Base-by-base conservation (phyloP, 2,797 vertebrate genomes). In the Acanthornis magna region DNA sequence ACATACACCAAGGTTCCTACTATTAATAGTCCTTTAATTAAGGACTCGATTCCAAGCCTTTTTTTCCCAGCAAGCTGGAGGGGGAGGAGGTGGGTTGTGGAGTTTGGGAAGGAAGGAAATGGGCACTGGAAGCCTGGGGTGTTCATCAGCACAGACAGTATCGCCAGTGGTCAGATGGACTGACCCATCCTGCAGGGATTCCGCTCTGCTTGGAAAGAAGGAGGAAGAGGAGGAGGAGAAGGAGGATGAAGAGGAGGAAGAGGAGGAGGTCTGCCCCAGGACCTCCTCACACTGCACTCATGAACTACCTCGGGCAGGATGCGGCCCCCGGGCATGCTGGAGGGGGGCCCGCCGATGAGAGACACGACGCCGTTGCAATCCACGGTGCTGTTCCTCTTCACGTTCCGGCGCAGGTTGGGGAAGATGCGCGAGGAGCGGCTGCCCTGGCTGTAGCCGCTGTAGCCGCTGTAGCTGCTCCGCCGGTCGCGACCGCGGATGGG, bases 341-440 rank as follows among this genome's bases (percentile, higher is more conserved):
- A 96, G 29, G 98, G 99, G 0, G 99, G 99, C 66, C 99, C 99
- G 0, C 98, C 98, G 92, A 99, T 99, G 96, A 99, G 98, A 4
- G 99, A 99, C 97, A 99, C 99, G 95, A 99, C 99, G 90, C 99
- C 99, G 51, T 99, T 99, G 98, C 99, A 99, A 83, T 99, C 99
- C 98, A 99, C 99, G 0, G 99, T 99, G 98, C 99, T 99, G 98
- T 99, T 99, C 97, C 99, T 98, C 97, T 99, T 99, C 9, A 98
- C 79, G 58, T 97, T 98, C 82, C 99, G 98, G 63, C 99, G 98
- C 55, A 98, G 98, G 92, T 98, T 97, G 32, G 99, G 99, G 97
- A 99, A 99, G 95, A 99, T 98, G 91, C 99, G 98, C 0, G 99
- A 99, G 1, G 99, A 99, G 23, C 98, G 97, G 97, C 98, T 98